phyloP scores from a whole-genome alignment of 2,888 invertebrate genomes.

The Linnaemya vulpina region DNA sequence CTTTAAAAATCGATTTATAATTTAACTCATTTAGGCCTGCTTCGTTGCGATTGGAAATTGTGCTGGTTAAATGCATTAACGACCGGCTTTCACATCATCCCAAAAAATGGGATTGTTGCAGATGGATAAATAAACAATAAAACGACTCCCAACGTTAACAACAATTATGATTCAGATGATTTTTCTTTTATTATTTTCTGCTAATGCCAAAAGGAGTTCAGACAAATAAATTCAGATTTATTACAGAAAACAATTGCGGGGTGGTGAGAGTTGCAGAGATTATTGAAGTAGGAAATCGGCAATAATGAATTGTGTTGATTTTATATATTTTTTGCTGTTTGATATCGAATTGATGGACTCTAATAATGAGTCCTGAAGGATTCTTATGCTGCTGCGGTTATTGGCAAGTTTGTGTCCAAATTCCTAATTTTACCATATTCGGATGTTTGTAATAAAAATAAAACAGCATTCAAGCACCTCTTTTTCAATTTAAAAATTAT shows the following conservation, averaged over 20 bases:
- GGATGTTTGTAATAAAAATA: no score
- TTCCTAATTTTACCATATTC: no score
- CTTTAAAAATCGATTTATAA: slow-evolving; percentile 55
- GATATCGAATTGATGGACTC: no score
- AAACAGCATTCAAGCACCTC: no score
- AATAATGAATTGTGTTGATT: slow-evolving; percentile 68
- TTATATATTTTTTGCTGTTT: slow-evolving; percentile 12
- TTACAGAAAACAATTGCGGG: no score
- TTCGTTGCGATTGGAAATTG: slow-evolving; percentile 66
- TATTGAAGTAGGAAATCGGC: slow-evolving; percentile 7
- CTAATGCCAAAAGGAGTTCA: slow-evolving; percentile 25
- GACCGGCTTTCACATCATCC: slow-evolving; percentile 19
- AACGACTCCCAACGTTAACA: slow-evolving; percentile 41
- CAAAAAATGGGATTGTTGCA: slow-evolving; percentile 19
- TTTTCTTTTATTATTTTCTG: not conserved
- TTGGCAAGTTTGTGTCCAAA: no score
- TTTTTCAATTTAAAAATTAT: no score
- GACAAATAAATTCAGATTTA: no score
- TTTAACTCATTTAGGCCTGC: slow-evolving; percentile 72
- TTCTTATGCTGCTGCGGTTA: no score
- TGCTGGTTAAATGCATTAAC: slow-evolving; percentile 66
- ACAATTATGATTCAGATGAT: slow-evolving; percentile 42
- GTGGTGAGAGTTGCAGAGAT: not conserved
- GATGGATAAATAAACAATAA: slow-evolving; percentile 60
- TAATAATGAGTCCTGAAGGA: no score